Conservation (phyloP, 1,140 invertebrate genomes). For the Leptonema lineaticorne region DNA sequence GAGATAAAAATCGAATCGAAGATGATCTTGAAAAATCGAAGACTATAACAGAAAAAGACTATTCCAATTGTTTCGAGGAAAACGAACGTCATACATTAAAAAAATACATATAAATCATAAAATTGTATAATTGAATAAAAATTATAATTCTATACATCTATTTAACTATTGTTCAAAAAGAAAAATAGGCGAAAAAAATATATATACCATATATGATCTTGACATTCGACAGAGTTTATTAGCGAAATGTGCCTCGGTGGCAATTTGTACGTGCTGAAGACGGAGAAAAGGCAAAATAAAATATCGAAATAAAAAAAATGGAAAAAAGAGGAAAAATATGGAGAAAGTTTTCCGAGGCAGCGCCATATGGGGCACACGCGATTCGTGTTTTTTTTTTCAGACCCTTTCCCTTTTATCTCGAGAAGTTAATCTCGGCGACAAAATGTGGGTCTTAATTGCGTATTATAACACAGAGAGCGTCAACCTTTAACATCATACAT, state of each 20-base stretch:
- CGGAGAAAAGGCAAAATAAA: not conserved
- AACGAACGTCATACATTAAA: no score
- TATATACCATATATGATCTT: not conserved
- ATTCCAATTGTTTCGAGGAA: no score
- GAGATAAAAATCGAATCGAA: no score
- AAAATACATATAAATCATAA: no score
- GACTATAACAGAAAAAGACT: no score
- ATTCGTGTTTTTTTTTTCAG: constrained; percentile 12
- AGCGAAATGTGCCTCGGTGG: not conserved
- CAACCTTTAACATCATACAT: not conserved
- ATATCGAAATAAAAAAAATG: no score
- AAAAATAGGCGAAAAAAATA: not conserved
- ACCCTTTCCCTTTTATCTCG: no score
- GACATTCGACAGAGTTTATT: constrained; percentile 7
- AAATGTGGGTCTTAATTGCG: constrained; percentile 3
- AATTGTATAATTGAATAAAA: no score
- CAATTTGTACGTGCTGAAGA: not conserved
- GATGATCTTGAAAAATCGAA: no score
- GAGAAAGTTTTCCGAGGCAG: not conserved
- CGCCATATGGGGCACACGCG: constrained; percentile 7
- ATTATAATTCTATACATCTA: no score
- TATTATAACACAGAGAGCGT: not conserved
- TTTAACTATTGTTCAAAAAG: no score
- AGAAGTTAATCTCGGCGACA: not conserved
- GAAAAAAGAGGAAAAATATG: not conserved